These are phyloP conservation scores for Acridotheres tristis DNA, from an alignment of 2,797 vertebrate species.

Conservation along the genomic window DNA sequence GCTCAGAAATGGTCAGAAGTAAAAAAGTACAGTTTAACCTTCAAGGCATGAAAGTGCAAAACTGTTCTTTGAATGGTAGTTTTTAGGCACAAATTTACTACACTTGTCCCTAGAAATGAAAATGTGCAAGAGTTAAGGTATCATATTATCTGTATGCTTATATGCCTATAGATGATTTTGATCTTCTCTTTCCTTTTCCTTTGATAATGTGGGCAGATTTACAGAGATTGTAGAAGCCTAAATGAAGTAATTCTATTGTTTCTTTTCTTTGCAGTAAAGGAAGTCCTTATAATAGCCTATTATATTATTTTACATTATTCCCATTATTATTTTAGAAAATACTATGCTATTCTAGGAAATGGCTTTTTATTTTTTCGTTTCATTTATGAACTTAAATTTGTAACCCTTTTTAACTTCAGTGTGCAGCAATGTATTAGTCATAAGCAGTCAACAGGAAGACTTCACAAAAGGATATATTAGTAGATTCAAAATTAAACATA, in stretches of 20 bases:
- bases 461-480: neutral
- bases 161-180: neutral
- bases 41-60: neutral
- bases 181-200: neutral
- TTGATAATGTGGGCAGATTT: neutral
- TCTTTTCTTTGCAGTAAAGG: neutral
- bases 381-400: neutral
- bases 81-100: neutral
- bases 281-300: neutral
- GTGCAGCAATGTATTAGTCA: neutral
- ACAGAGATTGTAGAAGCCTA: neutral
- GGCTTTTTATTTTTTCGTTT: neutral
- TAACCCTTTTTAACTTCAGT: neutral
- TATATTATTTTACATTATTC: neutral
- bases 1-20: neutral
- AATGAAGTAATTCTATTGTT: neutral
- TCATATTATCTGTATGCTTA: neutral
- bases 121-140: neutral
- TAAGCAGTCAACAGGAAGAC: neutral
- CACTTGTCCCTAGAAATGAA: neutral
- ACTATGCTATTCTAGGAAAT: neutral
- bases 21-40: neutral
- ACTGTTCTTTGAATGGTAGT: neutral
- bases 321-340: neutral
- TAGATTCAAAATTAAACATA: neutral